Percentiles rank a stretch among this genome's conserved stretches.
Conservation (phyloP, 1,140 invertebrate species). For the Yoshiicerus persimilis region DNA sequence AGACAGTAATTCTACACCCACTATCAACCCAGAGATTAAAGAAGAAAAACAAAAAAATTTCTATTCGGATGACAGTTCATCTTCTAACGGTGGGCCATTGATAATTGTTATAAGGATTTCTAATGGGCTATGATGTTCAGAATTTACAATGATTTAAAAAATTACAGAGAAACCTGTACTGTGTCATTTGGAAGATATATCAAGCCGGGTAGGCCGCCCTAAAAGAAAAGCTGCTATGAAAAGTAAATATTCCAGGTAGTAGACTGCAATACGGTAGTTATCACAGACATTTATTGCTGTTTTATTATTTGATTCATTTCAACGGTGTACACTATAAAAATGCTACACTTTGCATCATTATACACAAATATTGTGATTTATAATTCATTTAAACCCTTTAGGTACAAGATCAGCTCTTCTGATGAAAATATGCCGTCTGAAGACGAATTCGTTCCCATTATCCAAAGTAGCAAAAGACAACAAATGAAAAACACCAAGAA, state of each 20-base stretch:
- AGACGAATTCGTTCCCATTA: neutral
- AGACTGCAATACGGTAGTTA: no score
- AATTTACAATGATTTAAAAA: neutral
- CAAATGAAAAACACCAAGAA: neutral
- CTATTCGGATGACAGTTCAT: neutral
- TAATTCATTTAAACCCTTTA: no score
- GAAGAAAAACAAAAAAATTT: neutral
- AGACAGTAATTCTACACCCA: no score
- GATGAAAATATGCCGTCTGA: neutral
- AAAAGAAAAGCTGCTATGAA: neutral
- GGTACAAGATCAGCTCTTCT: neutral
- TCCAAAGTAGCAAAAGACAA: neutral
- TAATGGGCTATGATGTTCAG: no score
- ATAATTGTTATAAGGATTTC: no score
- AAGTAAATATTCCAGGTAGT: neutral
- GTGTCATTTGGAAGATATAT: neutral
- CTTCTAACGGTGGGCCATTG: neutral
- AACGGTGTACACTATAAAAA: no score
- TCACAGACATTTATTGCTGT: no score
- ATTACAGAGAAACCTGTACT: neutral
- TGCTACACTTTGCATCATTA: no score
- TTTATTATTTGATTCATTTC: no score
- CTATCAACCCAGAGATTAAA: neutral
- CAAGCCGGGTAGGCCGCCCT: neutral
- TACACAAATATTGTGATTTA: no score